These are phyloP conservation scores for Adelognathus sp. DNA, from an alignment of 2,888 invertebrate genomes.

Conservation along the genomic window DNA sequence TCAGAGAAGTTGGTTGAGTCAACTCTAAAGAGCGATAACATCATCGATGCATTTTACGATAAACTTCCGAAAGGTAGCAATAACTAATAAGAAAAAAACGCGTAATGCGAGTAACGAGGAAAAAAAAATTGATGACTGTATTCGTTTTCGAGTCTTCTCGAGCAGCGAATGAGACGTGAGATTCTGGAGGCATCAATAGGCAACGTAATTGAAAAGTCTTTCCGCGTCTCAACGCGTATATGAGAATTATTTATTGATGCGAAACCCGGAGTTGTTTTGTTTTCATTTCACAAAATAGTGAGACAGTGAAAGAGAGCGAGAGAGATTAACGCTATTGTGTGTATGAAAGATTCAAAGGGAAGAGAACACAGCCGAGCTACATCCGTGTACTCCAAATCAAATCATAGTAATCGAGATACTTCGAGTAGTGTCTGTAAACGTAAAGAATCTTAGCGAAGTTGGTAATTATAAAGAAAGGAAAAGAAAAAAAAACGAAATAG, in stretches of 20 bases:
- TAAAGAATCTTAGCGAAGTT: constrained; percentile 40
- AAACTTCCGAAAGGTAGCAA: not conserved
- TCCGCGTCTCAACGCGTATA: constrained; percentile 38
- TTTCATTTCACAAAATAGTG: constrained; percentile 26
- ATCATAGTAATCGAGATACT: constrained; percentile 52
- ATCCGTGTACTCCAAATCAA: constrained; percentile 44
- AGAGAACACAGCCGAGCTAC: constrained; percentile 19
- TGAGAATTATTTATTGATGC: constrained; percentile 55
- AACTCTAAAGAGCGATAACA: not conserved
- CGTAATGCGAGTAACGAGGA: not conserved
- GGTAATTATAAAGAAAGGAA: constrained; percentile 5
- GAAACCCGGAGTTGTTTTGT: constrained; percentile 22
- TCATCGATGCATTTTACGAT: not conserved
- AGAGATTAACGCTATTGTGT: constrained; percentile 28
- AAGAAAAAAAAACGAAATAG: constrained; percentile 3
- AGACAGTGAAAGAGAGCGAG: constrained; percentile 8
- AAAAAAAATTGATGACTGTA: constrained; percentile 10
- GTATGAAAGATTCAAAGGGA: constrained; percentile 40
- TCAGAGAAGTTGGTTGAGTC: not conserved
- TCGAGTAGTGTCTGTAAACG: constrained; percentile 49
- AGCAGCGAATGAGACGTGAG: constrained; percentile 35
- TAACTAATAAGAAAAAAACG: not conserved
- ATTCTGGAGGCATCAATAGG: constrained; percentile 45
- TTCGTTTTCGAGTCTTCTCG: constrained; percentile 17
- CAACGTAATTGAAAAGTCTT: constrained; percentile 29